Base-by-base conservation (phyloP, 2,113 vertebrate species). In the Columba livia region DNA sequence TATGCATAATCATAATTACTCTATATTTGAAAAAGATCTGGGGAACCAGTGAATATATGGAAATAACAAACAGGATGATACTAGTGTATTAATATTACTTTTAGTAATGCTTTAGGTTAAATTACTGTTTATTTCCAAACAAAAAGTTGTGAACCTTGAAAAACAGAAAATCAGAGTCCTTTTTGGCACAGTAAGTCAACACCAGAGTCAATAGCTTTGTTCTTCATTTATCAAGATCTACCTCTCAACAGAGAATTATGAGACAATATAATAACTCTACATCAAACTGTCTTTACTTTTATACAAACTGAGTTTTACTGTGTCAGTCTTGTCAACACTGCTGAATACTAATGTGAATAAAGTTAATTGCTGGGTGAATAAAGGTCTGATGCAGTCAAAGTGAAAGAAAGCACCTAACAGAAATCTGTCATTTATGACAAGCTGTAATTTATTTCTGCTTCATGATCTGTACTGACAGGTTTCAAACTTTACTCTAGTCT, bases 371-470 rank as follows among this genome's bases (percentile, higher is more conserved):
- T 98, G 97, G 97, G 98, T 98, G 96, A 97, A 95, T 96, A 97
- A 97, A 97, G 97, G 97, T 98, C 98, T 98, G 97, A 98, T 91
- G 96, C 90, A 97, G 96, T 93, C 77, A 61, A 94, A 97, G 96
- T 94, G 96, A 98, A 98, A 98, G 97, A 97, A 98, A 98, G 97
- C 96, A 98, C 97, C 98, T 98, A 98, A 98, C 97, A 98, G 97
- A 98, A 98, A 98, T 98, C 97, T 98, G 98, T 98, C 98, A 98
- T 97, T 98, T 98, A 97, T 98, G 98, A 99, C 98, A 98, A 98
- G 98, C 95, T 98, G 93, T 98, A 98, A 98, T 99, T 98, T 98
- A 98, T 98, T 97, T 98, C 97, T 94, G 83, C 96, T 97, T 97
- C 95, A 90, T 96, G 96, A 98, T 97, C 97, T 92, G 96, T 98